Evolutionary conservation across 37 sponge, comb jelly and placozoan species (phyloP).

Genomic region (Tethya wilhelma): DNA sequence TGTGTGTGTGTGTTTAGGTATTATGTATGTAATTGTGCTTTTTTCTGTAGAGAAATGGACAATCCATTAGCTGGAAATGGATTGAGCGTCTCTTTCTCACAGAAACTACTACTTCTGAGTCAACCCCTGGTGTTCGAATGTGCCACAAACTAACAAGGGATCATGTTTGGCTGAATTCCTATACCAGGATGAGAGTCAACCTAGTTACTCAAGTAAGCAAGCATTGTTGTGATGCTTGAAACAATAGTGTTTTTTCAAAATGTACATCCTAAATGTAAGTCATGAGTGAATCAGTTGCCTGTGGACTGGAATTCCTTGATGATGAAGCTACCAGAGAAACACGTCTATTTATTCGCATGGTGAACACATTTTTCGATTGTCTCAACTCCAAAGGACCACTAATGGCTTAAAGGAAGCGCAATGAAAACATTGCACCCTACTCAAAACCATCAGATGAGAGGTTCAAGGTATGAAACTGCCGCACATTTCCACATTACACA

Average conservation of each 20-base stretch:
- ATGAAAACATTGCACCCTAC: not conserved
- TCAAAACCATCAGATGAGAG: conserved; percentile 4
- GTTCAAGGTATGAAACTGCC: not conserved
- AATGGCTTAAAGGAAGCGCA: not conserved
- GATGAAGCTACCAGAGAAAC: not conserved
- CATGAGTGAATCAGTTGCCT: not conserved
- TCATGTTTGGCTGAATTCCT: not conserved
- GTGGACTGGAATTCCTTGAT: not conserved
- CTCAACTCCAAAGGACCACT: not conserved
- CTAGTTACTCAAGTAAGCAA: not conserved
- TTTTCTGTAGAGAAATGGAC: not conserved
- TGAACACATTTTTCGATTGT: too few relatives aligned
- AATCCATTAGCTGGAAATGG: not conserved
- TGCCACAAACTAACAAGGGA: not conserved
- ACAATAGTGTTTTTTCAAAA: too few relatives aligned
- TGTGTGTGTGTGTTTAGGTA: not conserved
- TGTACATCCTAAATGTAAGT: not conserved
- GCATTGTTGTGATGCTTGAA: too few relatives aligned
- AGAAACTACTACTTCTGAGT: not conserved
- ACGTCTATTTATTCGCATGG: not conserved
- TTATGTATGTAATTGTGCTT: too few relatives aligned
- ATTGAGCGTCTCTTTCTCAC: not conserved
- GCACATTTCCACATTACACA: too few relatives aligned
- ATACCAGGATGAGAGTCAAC: not conserved
- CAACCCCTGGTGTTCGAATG: not conserved